phyloP scores from a whole-genome alignment of 2,888 invertebrate genomes.

The Copidosoma aretas region DNA sequence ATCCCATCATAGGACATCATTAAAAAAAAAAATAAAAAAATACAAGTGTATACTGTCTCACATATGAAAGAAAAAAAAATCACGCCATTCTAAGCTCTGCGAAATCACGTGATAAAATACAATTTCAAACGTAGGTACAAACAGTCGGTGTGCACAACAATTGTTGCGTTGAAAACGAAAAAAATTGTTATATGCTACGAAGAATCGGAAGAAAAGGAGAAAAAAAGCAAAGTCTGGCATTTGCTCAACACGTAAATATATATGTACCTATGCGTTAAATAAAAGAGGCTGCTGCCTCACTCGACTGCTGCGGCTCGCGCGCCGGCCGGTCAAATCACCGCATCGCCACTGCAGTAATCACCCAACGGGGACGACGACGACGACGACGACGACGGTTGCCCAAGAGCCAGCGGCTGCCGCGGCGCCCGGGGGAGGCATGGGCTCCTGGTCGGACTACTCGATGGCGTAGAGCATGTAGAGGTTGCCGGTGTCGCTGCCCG shows the following conservation, averaged over 20 bases:
- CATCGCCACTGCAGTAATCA: neutral
- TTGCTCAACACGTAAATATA: slow-evolving; percentile 6
- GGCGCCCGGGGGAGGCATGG: slow-evolving; percentile 8
- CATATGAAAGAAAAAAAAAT: no score
- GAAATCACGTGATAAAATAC: no score
- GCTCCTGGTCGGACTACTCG: slow-evolving; percentile 58
- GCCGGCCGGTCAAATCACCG: neutral
- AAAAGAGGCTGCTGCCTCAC: slow-evolving; percentile 49
- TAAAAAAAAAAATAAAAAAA: no score
- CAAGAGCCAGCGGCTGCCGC: neutral
- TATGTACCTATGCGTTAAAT: slow-evolving; percentile 57
- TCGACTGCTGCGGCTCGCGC: slow-evolving; percentile 9
- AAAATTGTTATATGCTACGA: neutral
- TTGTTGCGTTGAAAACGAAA: no score
- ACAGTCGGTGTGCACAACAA: no score
- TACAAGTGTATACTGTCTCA: no score
- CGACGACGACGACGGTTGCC: neutral
- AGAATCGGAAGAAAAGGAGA: neutral
- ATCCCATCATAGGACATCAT: no score
- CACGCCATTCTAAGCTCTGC: no score
- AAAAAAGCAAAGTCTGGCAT: neutral
- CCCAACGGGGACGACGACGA: neutral
- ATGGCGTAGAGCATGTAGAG: slow-evolving; percentile 70
- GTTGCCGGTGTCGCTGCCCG: slow-evolving; percentile 70
- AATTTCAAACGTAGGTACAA: no score